Conservation (phyloP, 2,797 vertebrate genomes). For the Catamblyrhynchus diadema region DNA sequence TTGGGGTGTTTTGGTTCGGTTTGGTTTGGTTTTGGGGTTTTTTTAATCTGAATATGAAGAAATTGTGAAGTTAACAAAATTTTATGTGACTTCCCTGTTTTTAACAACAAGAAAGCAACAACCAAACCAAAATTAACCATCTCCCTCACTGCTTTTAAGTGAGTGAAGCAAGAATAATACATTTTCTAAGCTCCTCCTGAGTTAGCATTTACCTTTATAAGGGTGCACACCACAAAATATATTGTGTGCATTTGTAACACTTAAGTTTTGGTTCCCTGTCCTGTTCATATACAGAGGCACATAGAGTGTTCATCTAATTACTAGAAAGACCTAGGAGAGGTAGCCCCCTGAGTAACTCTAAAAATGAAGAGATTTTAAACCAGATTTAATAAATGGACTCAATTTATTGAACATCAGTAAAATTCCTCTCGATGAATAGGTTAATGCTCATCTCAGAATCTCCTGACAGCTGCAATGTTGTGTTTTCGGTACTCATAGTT, state of each 20-base stretch:
- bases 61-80: background rate
- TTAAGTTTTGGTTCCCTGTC: background rate
- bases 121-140: background rate
- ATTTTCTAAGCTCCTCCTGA: background rate
- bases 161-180: background rate
- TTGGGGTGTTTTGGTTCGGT: background rate
- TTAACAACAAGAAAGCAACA: background rate
- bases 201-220: background rate
- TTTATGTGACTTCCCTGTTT: background rate
- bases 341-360: background rate
- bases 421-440: background rate
- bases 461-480: background rate
- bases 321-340: background rate
- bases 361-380: background rate
- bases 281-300: rapidly evolving
- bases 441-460: background rate
- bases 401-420: background rate
- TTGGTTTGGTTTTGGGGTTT: background rate
- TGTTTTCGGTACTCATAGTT: background rate
- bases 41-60: background rate
- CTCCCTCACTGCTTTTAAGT: background rate
- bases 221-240: background rate
- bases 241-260: background rate
- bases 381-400: background rate
- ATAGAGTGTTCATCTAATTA: background rate